These are phyloP conservation scores for Dolichallabes microphthalmus DNA, from an alignment of 2,113 vertebrate species.

Conservation along the genomic window DNA sequence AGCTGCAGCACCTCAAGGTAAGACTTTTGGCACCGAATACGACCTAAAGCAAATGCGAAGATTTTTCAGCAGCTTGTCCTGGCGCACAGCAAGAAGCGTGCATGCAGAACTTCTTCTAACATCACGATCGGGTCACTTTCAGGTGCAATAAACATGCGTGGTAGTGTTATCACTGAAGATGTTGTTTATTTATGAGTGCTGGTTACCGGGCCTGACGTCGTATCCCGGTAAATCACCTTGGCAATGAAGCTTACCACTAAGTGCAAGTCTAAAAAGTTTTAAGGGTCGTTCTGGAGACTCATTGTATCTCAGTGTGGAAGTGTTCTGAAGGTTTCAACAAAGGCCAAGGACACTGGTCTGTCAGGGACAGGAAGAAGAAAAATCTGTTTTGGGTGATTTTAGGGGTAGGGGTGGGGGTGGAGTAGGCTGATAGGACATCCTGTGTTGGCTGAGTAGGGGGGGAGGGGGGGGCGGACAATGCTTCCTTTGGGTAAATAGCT, in stretches of 20 bases:
- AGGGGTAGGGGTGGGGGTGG: neutral
- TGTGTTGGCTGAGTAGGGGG: conserved; percentile 42
- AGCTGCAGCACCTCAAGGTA: conserved; percentile 92
- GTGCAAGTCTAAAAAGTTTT: neutral
- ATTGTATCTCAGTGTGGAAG: conserved; percentile 11
- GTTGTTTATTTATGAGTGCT: neutral
- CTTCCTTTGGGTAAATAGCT: conserved; percentile 52
- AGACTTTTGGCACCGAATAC: neutral
- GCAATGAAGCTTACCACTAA: neutral
- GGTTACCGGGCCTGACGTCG: neutral
- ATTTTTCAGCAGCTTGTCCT: neutral
- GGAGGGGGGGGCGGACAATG: too few species aligned
- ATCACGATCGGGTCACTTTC: neutral
- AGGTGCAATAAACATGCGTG: neutral
- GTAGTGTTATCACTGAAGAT: neutral
- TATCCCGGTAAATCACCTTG: conserved; percentile 18
- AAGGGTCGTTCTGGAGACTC: neutral
- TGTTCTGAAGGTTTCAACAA: conserved; percentile 8
- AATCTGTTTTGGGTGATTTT: conserved; percentile 28
- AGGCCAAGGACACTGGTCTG: conserved; percentile 39
- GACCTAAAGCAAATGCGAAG: neutral
- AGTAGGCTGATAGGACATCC: conserved; percentile 50
- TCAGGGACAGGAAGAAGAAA: conserved; percentile 49
- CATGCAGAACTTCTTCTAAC: neutral
- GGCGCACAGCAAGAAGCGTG: neutral